phyloP scores from a whole-genome alignment of 2,888 invertebrate species.

The Hypomecis punctinalis region DNA sequence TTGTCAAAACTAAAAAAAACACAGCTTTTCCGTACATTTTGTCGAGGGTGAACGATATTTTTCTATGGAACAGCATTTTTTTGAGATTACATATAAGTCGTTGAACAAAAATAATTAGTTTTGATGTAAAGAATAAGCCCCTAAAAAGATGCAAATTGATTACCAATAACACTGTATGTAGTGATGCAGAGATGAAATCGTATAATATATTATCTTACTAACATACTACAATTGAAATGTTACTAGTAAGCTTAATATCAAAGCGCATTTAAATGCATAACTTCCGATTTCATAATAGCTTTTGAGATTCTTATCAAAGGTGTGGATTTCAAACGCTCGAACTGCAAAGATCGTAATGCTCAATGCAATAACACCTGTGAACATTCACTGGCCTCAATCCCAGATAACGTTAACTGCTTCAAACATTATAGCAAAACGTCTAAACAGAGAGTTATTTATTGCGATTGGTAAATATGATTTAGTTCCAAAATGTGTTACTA shows the following conservation, averaged over 20 bases:
- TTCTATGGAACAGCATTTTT: too few relatives aligned
- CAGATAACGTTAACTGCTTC: constrained; percentile 35
- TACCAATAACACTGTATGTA: too few relatives aligned
- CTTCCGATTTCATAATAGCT: constrained; percentile 33
- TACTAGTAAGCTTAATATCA: not conserved
- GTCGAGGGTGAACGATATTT: too few relatives aligned
- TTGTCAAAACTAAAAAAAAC: too few relatives aligned
- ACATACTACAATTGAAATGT: not conserved
- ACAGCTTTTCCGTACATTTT: too few relatives aligned
- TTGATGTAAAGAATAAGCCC: too few relatives aligned
- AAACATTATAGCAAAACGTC: constrained; percentile 20
- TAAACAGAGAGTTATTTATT: not conserved
- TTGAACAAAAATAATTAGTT: too few relatives aligned
- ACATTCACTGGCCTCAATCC: constrained; percentile 39
- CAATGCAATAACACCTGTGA: constrained; percentile 30
- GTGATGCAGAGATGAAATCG: too few relatives aligned
- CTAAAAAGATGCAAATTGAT: too few relatives aligned
- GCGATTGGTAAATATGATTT: constrained; percentile 10
- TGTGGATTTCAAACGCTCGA: constrained; percentile 22
- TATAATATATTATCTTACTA: too few relatives aligned
- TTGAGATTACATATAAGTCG: too few relatives aligned
- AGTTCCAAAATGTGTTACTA: constrained; percentile 16
- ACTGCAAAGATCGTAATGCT: constrained; percentile 17
- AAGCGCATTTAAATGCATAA: not conserved
- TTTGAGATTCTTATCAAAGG: constrained; percentile 36